These are phyloP conservation scores for Phyllotreta cruciferae DNA, from an alignment of 2,888 invertebrate species.

Conservation along the genomic window DNA sequence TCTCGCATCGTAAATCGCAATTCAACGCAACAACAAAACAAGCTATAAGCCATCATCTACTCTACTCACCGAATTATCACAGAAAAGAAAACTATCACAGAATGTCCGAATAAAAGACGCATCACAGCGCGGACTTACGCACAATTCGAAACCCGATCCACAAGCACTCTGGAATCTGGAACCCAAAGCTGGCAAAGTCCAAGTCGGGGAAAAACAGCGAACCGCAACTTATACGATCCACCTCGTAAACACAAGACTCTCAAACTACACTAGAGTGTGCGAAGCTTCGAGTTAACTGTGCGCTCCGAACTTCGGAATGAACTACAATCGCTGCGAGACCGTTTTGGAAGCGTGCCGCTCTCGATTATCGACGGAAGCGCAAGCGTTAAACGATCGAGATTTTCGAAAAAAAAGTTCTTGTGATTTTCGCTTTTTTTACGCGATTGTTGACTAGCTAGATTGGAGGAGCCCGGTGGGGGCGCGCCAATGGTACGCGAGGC, in stretches of 20 bases:
- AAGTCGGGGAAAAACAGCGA: no score
- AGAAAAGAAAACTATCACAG: constrained; percentile 17
- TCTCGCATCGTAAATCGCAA: no score
- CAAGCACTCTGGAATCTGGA: not conserved
- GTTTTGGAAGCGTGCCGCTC: no score
- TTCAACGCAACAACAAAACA: no score
- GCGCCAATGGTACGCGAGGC: constrained; percentile 1
- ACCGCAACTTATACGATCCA: no score
- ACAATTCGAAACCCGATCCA: not conserved
- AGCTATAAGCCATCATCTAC: not conserved
- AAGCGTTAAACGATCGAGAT: constrained; percentile 10
- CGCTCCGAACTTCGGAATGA: no score
- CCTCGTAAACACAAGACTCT: no score
- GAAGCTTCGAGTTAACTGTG: no score
- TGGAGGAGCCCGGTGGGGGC: constrained; percentile 1
- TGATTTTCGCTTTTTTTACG: constrained; percentile 1
- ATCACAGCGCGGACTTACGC: not conserved
- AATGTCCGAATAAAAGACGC: not conserved
- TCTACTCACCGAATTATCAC: constrained; percentile 16
- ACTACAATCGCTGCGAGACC: no score
- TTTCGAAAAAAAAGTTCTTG: constrained; percentile 11
- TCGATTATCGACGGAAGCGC: not conserved
- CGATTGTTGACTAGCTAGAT: not conserved
- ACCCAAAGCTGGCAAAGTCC: no score
- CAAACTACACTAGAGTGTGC: no score